These are phyloP conservation scores for Ornithoptera alexandrae DNA, from an alignment of 2,888 invertebrate species.

Conservation along the genomic window DNA sequence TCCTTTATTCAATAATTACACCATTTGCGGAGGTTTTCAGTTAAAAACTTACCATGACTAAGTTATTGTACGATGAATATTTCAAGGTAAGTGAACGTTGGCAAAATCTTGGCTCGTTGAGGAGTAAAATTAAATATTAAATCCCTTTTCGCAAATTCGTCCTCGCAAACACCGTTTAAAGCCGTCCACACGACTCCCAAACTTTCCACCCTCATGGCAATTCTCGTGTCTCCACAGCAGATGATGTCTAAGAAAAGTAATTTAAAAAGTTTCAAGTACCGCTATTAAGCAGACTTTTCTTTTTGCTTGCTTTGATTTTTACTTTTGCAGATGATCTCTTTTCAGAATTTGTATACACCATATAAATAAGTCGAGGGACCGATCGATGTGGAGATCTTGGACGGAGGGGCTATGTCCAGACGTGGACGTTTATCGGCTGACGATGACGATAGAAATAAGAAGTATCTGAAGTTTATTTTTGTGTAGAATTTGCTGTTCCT, in stretches of 20 bases:
- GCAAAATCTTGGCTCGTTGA: too few relatives aligned
- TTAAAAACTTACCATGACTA: too few relatives aligned
- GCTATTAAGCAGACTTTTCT: constrained; percentile 6
- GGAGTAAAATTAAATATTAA: too few relatives aligned
- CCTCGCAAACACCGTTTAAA: not conserved
- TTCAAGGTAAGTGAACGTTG: too few relatives aligned
- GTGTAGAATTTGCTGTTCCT: too few relatives aligned
- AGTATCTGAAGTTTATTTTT: too few relatives aligned
- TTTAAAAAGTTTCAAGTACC: constrained; percentile 10
- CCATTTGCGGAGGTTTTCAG: too few relatives aligned
- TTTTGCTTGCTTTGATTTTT: constrained; percentile 13
- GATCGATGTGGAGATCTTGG: too few relatives aligned
- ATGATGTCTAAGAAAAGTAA: constrained; percentile 14
- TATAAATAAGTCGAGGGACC: not conserved
- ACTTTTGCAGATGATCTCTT: not conserved
- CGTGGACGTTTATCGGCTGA: too few relatives aligned
- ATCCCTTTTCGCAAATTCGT: not conserved
- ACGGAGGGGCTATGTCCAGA: too few relatives aligned
- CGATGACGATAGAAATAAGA: not conserved
- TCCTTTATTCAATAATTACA: too few relatives aligned
- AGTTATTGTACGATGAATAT: too few relatives aligned
- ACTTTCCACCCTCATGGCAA: constrained; percentile 15
- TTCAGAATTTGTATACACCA: not conserved
- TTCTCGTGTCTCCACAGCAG: not conserved
- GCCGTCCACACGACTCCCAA: constrained; percentile 6